Evolutionary conservation across 2,888 invertebrate genomes (phyloP).

Genomic region (Actias luna): DNA sequence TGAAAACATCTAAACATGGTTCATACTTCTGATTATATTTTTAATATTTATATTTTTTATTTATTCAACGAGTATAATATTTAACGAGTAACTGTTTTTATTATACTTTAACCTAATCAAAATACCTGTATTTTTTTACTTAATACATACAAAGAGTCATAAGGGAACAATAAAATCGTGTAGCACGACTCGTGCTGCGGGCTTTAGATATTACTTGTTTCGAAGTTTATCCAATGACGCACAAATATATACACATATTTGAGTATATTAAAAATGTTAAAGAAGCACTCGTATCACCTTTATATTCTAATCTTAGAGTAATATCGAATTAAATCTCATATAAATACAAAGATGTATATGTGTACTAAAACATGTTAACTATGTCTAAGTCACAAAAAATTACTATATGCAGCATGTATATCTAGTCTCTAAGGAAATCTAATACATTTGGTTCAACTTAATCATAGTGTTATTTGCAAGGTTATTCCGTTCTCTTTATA

Average conservation of each 20-base stretch:
- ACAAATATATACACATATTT: neutral
- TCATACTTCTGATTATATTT: neutral
- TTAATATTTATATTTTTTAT: neutral
- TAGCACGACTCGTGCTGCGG: neutral
- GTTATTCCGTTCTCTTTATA: slow-evolving; percentile 46
- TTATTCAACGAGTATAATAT: neutral
- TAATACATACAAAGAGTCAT: neutral
- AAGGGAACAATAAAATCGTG: neutral
- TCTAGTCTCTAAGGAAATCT: neutral
- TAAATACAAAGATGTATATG: too few relatives aligned
- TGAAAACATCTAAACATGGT: neutral
- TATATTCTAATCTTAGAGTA: neutral
- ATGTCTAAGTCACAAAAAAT: too few relatives aligned
- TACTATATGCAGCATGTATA: neutral
- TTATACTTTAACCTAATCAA: neutral
- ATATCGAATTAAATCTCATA: too few relatives aligned
- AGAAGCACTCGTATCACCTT: neutral
- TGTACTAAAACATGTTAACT: too few relatives aligned
- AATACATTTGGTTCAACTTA: slow-evolving; percentile 35
- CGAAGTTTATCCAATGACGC: neutral
- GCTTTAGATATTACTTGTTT: neutral
- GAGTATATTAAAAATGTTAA: neutral
- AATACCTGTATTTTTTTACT: too few relatives aligned
- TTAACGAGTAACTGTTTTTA: neutral
- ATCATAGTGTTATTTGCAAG: slow-evolving; percentile 36